Base-by-base conservation (phyloP, 1,140 invertebrate species). In the Drosophila tristis region DNA sequence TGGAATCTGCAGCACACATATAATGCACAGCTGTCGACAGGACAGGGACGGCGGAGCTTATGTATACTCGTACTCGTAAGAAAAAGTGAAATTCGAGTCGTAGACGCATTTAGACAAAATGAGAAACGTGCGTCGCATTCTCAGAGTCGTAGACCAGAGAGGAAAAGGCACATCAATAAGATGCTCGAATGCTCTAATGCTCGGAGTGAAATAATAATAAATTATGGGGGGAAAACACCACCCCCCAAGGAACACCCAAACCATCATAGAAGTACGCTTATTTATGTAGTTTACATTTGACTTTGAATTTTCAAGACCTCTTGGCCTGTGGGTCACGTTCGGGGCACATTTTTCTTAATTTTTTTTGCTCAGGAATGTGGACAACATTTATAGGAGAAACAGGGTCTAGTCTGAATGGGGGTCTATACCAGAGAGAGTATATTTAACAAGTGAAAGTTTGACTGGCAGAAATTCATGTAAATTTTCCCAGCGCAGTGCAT, bases 211-310 rank as follows among this genome's bases (percentile, higher is more conserved):
- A 65, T 71, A 63, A 61, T 65, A 63, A 74, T 61, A 71, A 82
- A 59, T 70, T 60, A 74, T 79, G 70, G 51, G 48, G 42, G 13
- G 26, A 35, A 44, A 44, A n/a, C 20, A 16, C 48, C 39, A 2
- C 2, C 35, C 16, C 13, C n/a, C n/a, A 13, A 5, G 3, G 11
- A 13, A 39, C 2, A 2, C 1, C 13, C 16, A 3, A 15, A 2
- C 11, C 23, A 20, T 23, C 5, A n/a, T 64, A 47, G 45, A 54
- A 85, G 76, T 68, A 71, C 57, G 71, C 78, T 65, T 87, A 87
- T 86, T 82, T 87, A 82, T 86, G 82, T 86, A 86, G 80, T 85
- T 85, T 80, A 62, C 72, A 76, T 85, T 84, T 85, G 73, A 65
- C 77, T 76, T 72, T 76, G 72, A 76, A 64, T 85, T 72, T 74